Evolutionary conservation across 2,113 vertebrate genomes (phyloP).

Genomic region (Copsychus sechellarum): DNA sequence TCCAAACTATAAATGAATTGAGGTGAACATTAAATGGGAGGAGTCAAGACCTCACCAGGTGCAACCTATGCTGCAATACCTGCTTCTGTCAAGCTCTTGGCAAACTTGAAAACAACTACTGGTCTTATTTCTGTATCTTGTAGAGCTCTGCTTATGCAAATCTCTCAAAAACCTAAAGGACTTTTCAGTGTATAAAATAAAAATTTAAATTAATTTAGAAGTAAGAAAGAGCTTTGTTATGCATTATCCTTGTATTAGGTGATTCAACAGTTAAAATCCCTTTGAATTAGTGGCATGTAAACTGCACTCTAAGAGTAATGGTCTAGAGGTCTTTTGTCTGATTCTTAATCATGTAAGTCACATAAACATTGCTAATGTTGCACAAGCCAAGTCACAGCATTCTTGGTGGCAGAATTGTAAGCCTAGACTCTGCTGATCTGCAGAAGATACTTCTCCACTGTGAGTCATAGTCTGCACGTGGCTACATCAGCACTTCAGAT

Average conservation of each 20-base stretch:
- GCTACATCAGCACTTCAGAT: conserved; percentile 55
- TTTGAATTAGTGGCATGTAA: not conserved
- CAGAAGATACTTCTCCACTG: conserved; percentile 17
- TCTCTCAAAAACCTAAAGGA: not conserved
- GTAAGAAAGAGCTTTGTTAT: not conserved
- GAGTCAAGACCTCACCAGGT: not conserved
- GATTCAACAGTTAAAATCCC: not conserved
- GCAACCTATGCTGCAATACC: not conserved
- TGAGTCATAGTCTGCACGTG: conserved; percentile 63
- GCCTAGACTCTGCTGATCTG: not conserved
- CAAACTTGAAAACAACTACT: not conserved
- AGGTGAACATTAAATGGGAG: not conserved
- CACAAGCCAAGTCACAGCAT: not conserved
- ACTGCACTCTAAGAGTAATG: not conserved
- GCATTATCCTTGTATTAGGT: not conserved
- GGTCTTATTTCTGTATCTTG: not conserved
- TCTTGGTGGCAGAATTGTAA: conserved; percentile 39
- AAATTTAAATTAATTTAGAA: not conserved
- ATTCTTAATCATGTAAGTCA: not conserved
- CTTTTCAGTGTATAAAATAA: not conserved
- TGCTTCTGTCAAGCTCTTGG: not conserved
- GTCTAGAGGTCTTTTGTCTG: not conserved
- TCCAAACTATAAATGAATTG: not conserved
- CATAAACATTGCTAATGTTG: not conserved
- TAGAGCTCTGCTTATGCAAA: not conserved